Evolutionary conservation across 2,888 invertebrate species (phyloP), one percentile per base, ranked within the genome.

Genomic region (Sipha maydis): DNA sequence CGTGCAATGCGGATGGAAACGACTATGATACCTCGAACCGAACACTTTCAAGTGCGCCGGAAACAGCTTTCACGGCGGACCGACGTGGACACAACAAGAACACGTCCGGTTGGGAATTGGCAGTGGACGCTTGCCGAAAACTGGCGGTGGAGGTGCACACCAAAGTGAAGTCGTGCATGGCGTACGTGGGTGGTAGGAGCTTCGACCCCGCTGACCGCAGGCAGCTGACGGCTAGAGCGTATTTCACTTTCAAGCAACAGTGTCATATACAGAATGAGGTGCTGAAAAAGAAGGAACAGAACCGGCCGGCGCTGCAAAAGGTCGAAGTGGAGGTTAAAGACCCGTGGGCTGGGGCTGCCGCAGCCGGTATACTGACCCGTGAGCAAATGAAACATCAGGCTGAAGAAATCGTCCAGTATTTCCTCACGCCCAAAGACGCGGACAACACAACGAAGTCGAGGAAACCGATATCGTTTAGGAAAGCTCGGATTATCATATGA

Each of bases 401-500:
- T 31, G 67, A 78, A 14, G 69, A 77, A 17, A 85, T 85, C 77
- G 76, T 77, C 25, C 28, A 28, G 19, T 85, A 38, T n/a, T 85
- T 25, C 8, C 28, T 19, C 9, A 67, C 48, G 41, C 77, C 78
- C 19, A 85, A 34, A 28, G 85, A 85, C 77, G n/a, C 85, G 25
- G 85, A 78, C 25, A 34, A 77, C 17, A 25, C 41, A 9, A 48
- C 1, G 31, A 77, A 34, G 5, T 38, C 85, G 7, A 77, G 85
- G 21, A 85, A 78, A 21, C 85, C 85, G 8, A 85, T 77, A 78
- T 85, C 85, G 28, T 85, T 85, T 48, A 28, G 85, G 17, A 69
- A 34, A 11, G 73, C 83, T 31, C 25, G 73, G 25, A 73, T 83
- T 31, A 3, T 83, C 71, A 3, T 73, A 7, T 19, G 38, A 28